Conservation (phyloP, 2,113 vertebrate genomes). For the Zosterops hypoxanthus region DNA sequence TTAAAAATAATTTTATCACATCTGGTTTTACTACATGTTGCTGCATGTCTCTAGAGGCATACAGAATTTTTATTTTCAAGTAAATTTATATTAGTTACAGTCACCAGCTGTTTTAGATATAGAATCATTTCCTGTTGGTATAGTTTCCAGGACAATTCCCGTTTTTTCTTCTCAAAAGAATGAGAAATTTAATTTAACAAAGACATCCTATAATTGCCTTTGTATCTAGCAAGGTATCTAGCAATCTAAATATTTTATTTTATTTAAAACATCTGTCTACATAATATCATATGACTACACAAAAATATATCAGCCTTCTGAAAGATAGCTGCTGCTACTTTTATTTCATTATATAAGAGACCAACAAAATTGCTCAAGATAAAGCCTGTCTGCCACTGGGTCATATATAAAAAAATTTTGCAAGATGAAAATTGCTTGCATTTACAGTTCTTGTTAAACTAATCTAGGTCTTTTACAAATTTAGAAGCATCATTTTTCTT, state of each 20-base stretch:
- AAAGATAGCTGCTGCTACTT: slow-evolving; percentile 76
- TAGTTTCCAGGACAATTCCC: slow-evolving; percentile 76
- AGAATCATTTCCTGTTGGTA: slow-evolving; percentile 82
- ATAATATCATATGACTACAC: slow-evolving; percentile 74
- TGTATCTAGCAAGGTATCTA: slow-evolving; percentile 82
- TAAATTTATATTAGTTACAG: slow-evolving; percentile 83
- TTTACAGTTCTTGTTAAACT: slow-evolving; percentile 63
- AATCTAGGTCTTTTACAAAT: slow-evolving; percentile 60
- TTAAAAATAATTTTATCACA: slow-evolving; percentile 72
- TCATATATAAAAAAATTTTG: slow-evolving; percentile 49
- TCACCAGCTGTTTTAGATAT: slow-evolving; percentile 85
- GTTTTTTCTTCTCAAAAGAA: slow-evolving; percentile 70
- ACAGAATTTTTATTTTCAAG: slow-evolving; percentile 81
- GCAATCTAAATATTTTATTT: slow-evolving; percentile 79
- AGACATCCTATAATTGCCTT: slow-evolving; percentile 80
- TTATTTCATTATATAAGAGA: slow-evolving; percentile 76
- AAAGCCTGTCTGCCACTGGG: slow-evolving; percentile 59
- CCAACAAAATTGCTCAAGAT: slow-evolving; percentile 69
- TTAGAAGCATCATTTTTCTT: slow-evolving; percentile 7
- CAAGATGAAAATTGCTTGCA: slow-evolving; percentile 64
- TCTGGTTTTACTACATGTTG: slow-evolving; percentile 76
- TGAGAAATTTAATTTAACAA: slow-evolving; percentile 82
- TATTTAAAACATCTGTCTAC: slow-evolving; percentile 83
- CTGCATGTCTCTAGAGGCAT: slow-evolving; percentile 79
- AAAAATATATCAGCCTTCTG: slow-evolving; percentile 67